Conservation (phyloP, 2,797 vertebrate genomes). For the Malacoraja senta region DNA sequence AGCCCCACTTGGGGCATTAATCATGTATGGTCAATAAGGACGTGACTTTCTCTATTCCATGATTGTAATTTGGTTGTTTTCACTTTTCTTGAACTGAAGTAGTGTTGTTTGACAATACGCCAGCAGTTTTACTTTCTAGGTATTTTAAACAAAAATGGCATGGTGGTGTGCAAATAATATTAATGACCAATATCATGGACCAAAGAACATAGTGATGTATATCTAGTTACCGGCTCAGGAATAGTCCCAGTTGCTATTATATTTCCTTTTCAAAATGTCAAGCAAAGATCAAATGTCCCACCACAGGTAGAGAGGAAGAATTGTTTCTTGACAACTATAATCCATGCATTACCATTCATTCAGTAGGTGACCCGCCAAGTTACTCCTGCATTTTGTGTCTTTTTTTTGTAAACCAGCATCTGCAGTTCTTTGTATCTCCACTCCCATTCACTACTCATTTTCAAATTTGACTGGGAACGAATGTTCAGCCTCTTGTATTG, state of each 20-base stretch:
- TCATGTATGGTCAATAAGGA: not conserved
- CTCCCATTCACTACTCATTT: not conserved
- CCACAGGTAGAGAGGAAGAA: conserved; percentile 5
- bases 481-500: not conserved
- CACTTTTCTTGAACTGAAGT: not conserved
- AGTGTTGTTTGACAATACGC: not conserved
- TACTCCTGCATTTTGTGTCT: too few species aligned
- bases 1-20: not conserved
- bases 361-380: too few species aligned
- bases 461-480: not conserved
- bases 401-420: too few species aligned
- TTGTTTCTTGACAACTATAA: not conserved
- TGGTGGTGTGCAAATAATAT: not conserved
- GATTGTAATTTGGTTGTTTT: not conserved
- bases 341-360: not conserved
- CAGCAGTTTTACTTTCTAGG: not conserved
- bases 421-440: too few species aligned
- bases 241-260: not conserved
- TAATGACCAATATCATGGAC: not conserved
- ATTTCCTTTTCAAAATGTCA: not conserved
- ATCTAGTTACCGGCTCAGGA: not conserved
- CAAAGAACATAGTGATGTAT: not conserved
- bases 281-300: not conserved
- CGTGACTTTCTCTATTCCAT: not conserved
- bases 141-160: not conserved